Base-by-base conservation (phyloP, 2,888 invertebrate species). In the Caenorhabditis sp. region DNA sequence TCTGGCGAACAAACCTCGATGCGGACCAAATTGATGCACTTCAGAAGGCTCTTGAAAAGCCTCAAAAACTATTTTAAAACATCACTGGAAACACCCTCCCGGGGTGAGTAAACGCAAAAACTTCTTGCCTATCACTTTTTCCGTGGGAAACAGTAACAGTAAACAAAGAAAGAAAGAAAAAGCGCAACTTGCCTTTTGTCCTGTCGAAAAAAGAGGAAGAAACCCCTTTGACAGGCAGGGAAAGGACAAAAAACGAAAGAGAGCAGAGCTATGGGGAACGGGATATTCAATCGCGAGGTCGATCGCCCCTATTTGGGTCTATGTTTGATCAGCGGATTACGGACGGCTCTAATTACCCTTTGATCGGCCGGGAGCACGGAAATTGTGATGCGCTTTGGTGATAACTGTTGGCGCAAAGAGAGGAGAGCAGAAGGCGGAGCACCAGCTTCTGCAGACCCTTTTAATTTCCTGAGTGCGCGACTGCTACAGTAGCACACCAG, bases 281-380 rank as follows among this genome's bases (percentile, higher is more conserved):
- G 45, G 46, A 52, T 37, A 24, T 26, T 35, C 55, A 20, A 27
- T 32, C 43, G 45, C 30, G 45, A 45, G 59, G 70, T 59, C 70
- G 59, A 58, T 70, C 30, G 27, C 46, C 63, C 48, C 41, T 68
- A 59, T 68, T 58, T 58, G 68, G 50, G 58, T 41, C 32, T 45
- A n/a, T 70, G 50, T 70, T 70, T 70, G 70, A 61, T 70, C 52
- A 70, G 52, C 27, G 70, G 70, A 70, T 70, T 70, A 59, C 52
- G 46, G 59, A 70, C 59, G 70, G 70, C 70, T 70, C 70, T 59
- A 70, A 70, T 70, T 59, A 70, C 59, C 30, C 70, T 70, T 70
- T 70, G 59, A 70, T 70, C 70, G 52, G 43, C 35, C 41, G 41
- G 9, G 37, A 32, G 43, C 27, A 15, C 45, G 70, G 70, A 61